Evolutionary conservation across 2,888 invertebrate genomes (phyloP), one percentile per base, ranked within the genome.

Genomic region (Aphrophora alni): DNA sequence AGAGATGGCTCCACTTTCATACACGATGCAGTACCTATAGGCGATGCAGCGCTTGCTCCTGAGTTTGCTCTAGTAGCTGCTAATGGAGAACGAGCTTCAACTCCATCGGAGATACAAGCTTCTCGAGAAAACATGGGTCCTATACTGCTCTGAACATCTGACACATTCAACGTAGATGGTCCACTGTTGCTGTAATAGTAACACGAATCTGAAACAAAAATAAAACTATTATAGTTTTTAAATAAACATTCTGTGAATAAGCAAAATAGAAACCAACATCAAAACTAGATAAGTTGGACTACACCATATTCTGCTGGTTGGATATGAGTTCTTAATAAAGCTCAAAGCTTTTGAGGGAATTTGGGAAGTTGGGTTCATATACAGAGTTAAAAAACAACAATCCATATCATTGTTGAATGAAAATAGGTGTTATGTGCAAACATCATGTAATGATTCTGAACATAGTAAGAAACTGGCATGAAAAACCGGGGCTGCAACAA

Each of bases 41-140:
- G 93, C 69, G 93, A 93, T 71, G 93, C 92, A 38, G 93, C 93
- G 81, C 92, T 92, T 8, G 93, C 93, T 80, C 93, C 89, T 28
- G 93, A 93, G 87, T 93, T 93, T 33, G 93, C 93, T 84, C 93
- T 89, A 59, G 93, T 93, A 27, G 93, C 93, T 82, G 93, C 93
- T 85, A 93, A 88, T 78, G 93, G 93, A 83, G 93, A 93, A 82
- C 93, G 91, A 86, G 93, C 92, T 84, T 92, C 93, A 85, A 91
- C 91, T 86, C 91, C 91, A 17, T 69, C 81, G 8, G 77, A 77
- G 8, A 81, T 69, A 38, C 79, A 73, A 21, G 78, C 76, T 24
- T 83, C 83, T 17, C 83, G 75, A 0, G 73, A 71, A 51, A 82
- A 79, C 51, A 79, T 76, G 1, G 73, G 79, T 2, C 51, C 51